Base-by-base conservation (phyloP, 2,113 vertebrate species). In the Brachionichthys hirsutus region DNA sequence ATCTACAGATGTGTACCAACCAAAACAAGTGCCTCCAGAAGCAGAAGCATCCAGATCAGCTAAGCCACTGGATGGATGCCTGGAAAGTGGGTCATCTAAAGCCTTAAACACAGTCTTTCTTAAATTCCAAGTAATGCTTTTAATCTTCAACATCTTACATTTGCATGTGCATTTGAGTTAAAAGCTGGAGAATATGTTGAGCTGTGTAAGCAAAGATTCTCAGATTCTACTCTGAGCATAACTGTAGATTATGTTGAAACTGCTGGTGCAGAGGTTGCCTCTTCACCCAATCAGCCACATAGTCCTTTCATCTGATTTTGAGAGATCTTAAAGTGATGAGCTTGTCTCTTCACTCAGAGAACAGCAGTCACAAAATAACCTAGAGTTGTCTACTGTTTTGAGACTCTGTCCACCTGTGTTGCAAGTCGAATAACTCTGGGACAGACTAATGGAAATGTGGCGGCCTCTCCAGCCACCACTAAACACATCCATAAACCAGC, bases 21-120 rank as follows among this genome's bases (percentile, higher is more conserved):
- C 24, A 36, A 51, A 60, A 63, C 49, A 57, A 68, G 5, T 30
- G 24, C 4, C 43, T 41, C 62, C 43, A 69, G 41, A 82, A 75
- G 75, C 62, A 67, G 47, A 82, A 69, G 64, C 78, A 65, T 81
- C 69, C 52, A 53, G 64, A 83, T 73, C 57, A 68, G 60, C 70
- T 78, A 78, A 83, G 77, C 72, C 70, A 80, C 60, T 72, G 54
- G 73, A 76, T 77, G 60, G 81, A 72, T 75, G 73, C 62, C 73
- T 75, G 74, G 59, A 89, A 89, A 89, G 78, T 89, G 68, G 83
- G 87, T 88, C 85, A 85, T 71, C 72, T 70, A 40, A 81, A 83
- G 77, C 53, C 64, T 83, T 78, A 80, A 82, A 86, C 74, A 74
- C 52, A 67, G 41, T 65, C 57, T 59, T 65, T 59, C 68, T 76